phyloP scores from a whole-genome alignment of 2,113 vertebrate genomes.

The Eira barbara region DNA sequence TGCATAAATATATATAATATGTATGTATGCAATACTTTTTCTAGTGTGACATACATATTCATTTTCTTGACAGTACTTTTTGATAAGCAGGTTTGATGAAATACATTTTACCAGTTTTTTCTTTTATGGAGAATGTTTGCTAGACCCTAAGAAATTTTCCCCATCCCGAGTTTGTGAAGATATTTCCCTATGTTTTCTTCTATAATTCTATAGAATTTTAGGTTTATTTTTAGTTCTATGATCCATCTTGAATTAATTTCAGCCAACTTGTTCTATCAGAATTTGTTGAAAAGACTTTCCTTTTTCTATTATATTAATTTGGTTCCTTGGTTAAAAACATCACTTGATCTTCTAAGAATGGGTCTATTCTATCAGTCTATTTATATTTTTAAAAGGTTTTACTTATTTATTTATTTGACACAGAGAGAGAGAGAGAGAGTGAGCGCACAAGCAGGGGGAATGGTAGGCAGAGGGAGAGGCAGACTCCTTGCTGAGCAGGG shows the following conservation, averaged over 20 bases:
- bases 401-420: too few species aligned
- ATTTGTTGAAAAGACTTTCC: background rate
- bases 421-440: too few species aligned
- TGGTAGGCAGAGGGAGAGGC: too few species aligned
- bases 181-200: background rate
- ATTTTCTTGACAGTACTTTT: background rate
- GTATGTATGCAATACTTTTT: background rate
- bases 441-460: too few species aligned
- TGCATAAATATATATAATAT: background rate
- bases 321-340: background rate
- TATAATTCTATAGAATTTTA: background rate
- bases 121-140: background rate
- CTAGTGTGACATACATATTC: background rate
- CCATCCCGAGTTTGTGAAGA: background rate
- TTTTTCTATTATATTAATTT: background rate
- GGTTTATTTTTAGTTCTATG: background rate
- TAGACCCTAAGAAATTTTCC: background rate
- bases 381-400: too few species aligned
- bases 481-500: too few species aligned
- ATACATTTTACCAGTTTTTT: background rate
- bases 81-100: background rate
- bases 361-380: background rate
- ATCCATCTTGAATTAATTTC: background rate
- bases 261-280: background rate
- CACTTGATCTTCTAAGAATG: background rate